Conservation (phyloP, 2,113 vertebrate species). For the Phalacrocorax pelagicus region DNA sequence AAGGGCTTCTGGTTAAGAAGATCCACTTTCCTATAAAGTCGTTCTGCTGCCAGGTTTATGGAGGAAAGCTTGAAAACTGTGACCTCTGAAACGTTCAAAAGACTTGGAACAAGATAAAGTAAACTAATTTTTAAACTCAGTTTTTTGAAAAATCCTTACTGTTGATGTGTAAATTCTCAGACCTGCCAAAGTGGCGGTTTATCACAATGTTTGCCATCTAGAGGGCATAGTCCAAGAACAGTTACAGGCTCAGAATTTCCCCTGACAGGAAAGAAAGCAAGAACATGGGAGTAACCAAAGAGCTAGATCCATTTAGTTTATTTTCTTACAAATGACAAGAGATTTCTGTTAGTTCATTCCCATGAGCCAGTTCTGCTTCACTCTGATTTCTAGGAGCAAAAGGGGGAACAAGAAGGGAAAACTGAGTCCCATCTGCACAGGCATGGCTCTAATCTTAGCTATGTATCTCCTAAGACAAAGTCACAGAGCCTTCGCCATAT, state of each 20-base stretch:
- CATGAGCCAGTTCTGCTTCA: neutral
- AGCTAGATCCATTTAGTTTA: neutral
- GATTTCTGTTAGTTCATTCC: neutral
- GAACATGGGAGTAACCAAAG: neutral
- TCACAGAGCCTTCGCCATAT: rapidly evolving
- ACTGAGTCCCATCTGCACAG: neutral
- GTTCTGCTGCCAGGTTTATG: neutral
- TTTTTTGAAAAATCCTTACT: neutral
- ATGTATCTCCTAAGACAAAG: neutral
- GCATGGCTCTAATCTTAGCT: neutral
- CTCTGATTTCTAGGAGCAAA: neutral
- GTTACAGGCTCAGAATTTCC: neutral
- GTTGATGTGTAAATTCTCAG: neutral
- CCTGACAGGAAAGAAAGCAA: neutral
- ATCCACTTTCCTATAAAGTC: neutral
- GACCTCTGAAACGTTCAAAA: neutral
- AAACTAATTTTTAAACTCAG: neutral
- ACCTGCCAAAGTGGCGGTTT: neutral
- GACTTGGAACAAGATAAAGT: neutral
- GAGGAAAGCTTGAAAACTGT: neutral
- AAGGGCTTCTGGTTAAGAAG: neutral
- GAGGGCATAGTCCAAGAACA: neutral
- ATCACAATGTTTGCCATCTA: neutral
- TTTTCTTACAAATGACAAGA: neutral
- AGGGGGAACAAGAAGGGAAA: neutral